Percentiles rank a stretch among this genome's conserved stretches.
phyloP scores from a whole-genome alignment of 2,113 vertebrate species.

The Hyla sarda region DNA sequence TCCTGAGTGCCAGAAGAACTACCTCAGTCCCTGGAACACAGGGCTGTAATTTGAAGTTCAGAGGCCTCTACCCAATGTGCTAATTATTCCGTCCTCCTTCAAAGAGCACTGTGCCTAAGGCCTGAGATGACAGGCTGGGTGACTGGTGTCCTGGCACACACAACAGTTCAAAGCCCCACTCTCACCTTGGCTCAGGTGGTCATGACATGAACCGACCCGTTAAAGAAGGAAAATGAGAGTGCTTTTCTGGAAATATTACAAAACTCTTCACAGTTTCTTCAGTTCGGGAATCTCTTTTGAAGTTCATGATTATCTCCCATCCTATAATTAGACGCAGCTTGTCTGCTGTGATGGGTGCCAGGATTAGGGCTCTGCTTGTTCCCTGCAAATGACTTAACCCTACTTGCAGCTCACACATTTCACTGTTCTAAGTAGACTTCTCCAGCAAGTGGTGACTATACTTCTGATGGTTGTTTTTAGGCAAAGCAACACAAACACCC shows the following conservation, averaged over 20 bases:
- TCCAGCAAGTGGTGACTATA: background rate
- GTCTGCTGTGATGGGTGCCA: constrained; percentile 12
- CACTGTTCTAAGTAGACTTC: background rate
- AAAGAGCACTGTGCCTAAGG: constrained; percentile 38
- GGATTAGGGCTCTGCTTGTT: background rate
- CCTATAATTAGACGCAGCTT: constrained; percentile 54
- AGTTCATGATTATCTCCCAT: constrained; percentile 42
- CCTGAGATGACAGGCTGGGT: constrained; percentile 26
- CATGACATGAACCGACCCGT: constrained; percentile 21
- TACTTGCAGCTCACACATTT: background rate
- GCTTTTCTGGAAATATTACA: constrained; percentile 2
- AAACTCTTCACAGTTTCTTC: background rate
- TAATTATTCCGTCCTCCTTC: constrained; percentile 56
- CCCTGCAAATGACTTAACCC: constrained; percentile 38
- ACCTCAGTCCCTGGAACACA: background rate
- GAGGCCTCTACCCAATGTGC: constrained; percentile 31
- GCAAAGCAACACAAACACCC: background rate
- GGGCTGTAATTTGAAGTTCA: constrained; percentile 47
- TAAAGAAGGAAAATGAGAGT: background rate
- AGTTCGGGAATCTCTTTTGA: constrained; percentile 38
- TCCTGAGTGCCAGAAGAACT: background rate
- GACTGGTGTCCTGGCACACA: background rate
- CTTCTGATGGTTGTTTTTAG: background rate
- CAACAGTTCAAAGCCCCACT: constrained; percentile 18
- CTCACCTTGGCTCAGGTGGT: constrained; percentile 36